These are phyloP conservation scores for Helicoverpa armigera DNA, from an alignment of 1,140 invertebrate species.

Conservation along the genomic window DNA sequence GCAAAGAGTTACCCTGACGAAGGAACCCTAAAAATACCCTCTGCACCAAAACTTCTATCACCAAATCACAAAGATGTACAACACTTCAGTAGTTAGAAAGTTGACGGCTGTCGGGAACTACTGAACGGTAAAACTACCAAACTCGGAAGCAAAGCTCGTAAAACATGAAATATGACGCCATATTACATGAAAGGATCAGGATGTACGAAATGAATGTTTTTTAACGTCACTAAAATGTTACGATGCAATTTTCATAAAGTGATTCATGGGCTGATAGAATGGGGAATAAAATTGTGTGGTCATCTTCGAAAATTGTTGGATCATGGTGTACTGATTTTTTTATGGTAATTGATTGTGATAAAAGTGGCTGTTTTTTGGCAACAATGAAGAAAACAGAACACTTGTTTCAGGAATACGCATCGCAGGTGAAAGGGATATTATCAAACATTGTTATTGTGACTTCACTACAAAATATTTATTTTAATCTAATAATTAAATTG, in stretches of 20 bases:
- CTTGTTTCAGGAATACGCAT: no score
- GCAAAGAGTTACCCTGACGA: no score
- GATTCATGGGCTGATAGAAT: constrained; percentile 37
- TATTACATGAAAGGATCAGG: constrained; percentile 37
- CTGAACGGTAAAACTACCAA: constrained; percentile 13
- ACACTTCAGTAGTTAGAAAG: constrained; percentile 30
- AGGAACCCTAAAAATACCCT: background rate
- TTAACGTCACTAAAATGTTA: constrained; percentile 48
- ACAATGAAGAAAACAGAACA: no score
- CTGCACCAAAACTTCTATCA: background rate
- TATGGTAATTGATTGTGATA: background rate
- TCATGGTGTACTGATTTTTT: background rate
- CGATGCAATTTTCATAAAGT: constrained; percentile 52
- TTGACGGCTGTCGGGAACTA: constrained; percentile 39
- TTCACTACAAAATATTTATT: no score
- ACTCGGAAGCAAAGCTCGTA: constrained; percentile 25
- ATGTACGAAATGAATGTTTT: constrained; percentile 47
- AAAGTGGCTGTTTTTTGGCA: background rate
- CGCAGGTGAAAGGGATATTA: no score
- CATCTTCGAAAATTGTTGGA: background rate
- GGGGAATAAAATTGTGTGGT: constrained; percentile 4
- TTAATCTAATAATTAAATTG: no score
- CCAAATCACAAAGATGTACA: constrained; percentile 18
- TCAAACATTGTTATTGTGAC: no score
- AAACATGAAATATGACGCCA: constrained; percentile 47